These are phyloP conservation scores for Latheticus oryzae DNA, from an alignment of 2,888 invertebrate species.

Conservation along the genomic window DNA sequence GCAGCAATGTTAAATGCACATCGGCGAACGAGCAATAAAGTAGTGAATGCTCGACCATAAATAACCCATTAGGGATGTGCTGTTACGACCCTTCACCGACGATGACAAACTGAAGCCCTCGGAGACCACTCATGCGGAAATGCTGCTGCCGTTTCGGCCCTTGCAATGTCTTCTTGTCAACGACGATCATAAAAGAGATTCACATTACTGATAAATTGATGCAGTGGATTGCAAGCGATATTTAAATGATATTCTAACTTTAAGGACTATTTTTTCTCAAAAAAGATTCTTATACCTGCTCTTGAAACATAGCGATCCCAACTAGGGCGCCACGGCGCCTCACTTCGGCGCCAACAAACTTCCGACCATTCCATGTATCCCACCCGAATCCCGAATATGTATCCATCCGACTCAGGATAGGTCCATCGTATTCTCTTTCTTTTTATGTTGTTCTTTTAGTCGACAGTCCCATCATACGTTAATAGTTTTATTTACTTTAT, in stretches of 20 bases:
- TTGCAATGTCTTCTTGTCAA: constrained; percentile 47
- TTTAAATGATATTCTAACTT: too few relatives aligned
- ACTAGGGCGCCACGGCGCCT: constrained; percentile 68
- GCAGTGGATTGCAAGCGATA: constrained; percentile 42
- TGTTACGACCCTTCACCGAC: constrained; percentile 48
- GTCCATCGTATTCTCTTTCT: constrained; percentile 41
- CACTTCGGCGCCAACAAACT: constrained; percentile 61
- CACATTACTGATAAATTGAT: constrained; percentile 47
- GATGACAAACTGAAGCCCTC: constrained; percentile 55
- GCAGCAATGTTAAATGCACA: constrained; percentile 48
- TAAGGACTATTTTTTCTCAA: too few relatives aligned
- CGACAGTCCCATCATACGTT: constrained; percentile 36
- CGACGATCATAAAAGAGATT: constrained; percentile 48
- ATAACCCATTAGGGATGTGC: constrained; percentile 62
- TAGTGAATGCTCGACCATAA: constrained; percentile 59
- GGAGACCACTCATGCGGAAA: constrained; percentile 57
- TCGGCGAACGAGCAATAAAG: constrained; percentile 55
- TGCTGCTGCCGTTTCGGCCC: constrained; percentile 44
- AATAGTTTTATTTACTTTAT: constrained; percentile 63
- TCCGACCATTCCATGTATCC: constrained; percentile 51
- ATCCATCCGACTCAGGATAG: constrained; percentile 45
- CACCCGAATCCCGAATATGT: constrained; percentile 50
- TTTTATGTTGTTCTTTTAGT: too few relatives aligned
- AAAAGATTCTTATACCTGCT: too few relatives aligned
- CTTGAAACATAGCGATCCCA: constrained; percentile 41